Evolutionary conservation across 2,888 invertebrate species (phyloP), one percentile per base, ranked within the genome.

Genomic region (Cephonodes hylas): DNA sequence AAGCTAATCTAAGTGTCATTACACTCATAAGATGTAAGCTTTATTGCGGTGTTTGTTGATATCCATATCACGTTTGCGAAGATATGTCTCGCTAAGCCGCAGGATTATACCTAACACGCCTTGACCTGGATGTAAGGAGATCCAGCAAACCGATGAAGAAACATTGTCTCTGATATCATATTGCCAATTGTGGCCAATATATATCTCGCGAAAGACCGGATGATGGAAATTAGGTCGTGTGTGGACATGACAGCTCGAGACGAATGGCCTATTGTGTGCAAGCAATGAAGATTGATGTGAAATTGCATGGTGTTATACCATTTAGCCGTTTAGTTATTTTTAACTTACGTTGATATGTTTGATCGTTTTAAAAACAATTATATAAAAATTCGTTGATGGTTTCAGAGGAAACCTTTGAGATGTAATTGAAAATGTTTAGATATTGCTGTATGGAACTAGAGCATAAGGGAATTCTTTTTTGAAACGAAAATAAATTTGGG

Each of bases 181-280:
- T 53, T 31, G 53, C 53, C 53, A 53, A 31, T 53, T 53, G 31
- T 27, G 31, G 18, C 10, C 53, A 27, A 53, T 53, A 27, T 27
- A 53, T 53, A 15, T 53, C 38, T 38, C 38, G 38, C n/a, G 38
- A 53, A 53, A 53, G 53, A 53, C 31, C 27, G 53, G 53, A 53
- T 53, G 53, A 31, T 53, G 31, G 27, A 53, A 53, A 53, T 53
- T 53, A 53, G 53, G 53, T 53, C 53, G 31, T 10, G 53, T 53
- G 53, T 53, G 27, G 31, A 31, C 8, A 3, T 31, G 53, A 48
- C 48, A 48, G 48, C 48, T 44, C 25, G 23, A 53, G 53, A 53
- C 18, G 10, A 53, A 53, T 31, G 53, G 53, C 18, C 27, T 10
- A 18, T 18, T 31, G 53, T 38, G n/a, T 38, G 38, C 38, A 27